Evolutionary conservation across 2,113 vertebrate species (phyloP).

Genomic region (Eudyptes chrysolophus): DNA sequence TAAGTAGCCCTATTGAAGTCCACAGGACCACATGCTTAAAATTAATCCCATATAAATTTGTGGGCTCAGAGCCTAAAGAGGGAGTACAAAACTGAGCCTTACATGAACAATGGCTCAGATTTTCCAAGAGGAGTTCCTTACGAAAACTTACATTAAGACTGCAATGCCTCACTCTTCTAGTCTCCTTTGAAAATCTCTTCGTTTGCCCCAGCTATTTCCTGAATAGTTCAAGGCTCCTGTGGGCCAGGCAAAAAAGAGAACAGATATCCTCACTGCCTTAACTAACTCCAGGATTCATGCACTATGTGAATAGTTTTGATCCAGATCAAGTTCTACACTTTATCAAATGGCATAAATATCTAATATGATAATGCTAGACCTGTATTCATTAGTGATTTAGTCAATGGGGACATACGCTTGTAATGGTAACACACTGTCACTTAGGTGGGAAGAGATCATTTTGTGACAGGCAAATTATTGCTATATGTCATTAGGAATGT

Average conservation of each 20-base stretch:
- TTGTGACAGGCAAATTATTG: conserved; percentile 45
- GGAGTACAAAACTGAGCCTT: neutral
- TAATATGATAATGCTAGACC: neutral
- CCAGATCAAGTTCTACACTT: neutral
- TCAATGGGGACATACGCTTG: neutral
- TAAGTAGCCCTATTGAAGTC: neutral
- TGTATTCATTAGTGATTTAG: neutral
- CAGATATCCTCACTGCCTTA: neutral
- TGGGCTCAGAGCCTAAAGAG: neutral
- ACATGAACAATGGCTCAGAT: neutral
- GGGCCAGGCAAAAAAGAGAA: neutral
- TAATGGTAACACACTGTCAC: neutral
- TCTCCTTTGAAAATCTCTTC: neutral
- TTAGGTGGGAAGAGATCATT: neutral
- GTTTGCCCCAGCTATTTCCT: neutral
- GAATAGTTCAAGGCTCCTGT: neutral
- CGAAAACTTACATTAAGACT: neutral
- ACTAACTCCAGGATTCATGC: neutral
- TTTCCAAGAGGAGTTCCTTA: neutral
- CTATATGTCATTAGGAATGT: conserved; percentile 22
- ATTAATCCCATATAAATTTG: conserved; percentile 1
- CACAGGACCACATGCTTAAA: neutral
- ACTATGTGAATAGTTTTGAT: neutral
- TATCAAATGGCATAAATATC: neutral
- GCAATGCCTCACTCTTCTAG: neutral